Evolutionary conservation across 2,797 vertebrate species (phyloP), one percentile per base, ranked within the genome.

Genomic region (Molossus alvarezi): DNA sequence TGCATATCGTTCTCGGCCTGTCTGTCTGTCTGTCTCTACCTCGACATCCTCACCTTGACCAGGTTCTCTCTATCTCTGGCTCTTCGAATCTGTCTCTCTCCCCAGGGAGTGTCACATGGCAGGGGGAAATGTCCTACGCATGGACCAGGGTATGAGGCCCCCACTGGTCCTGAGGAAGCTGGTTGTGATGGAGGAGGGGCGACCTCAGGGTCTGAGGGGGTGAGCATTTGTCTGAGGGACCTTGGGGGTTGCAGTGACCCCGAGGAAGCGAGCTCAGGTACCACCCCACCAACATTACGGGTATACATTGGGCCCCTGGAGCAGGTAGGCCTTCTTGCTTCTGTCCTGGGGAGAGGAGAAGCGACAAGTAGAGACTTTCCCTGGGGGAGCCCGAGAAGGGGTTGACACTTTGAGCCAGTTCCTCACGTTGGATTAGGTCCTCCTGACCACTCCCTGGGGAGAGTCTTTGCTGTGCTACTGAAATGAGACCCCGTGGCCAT

Each of bases 1-100:
- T 27, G 1, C 14, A 0, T 25, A 0, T 45, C 12, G 33, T 33
- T 33, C 33, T 33, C 10, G 9, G 3, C 71, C 27, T 41, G 15
- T 17, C 21, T 76, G 69, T 17, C 21, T 76, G 72, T 53, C 14
- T 25, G 5, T 57, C 25, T 94, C 62, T 37, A 21, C n/a, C 64
- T 77, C 83, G 45, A 6, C 6, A 6, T 41, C 41, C 53, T 41
- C 79, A 5, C 51, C 57, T 37, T 33, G 15, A 23, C n/a, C 37
- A 33, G n/a, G 3, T 55, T 57, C 11, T 55, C n/a, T 55, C 48
- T 71, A 0, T 77, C 67, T 55, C 62, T 53, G 20, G 33, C 27
- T 60, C 65, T 76, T 62, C 57, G 11, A 27, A 3, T 29, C 88
- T 80, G 3, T 79, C 33, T 75, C 45, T 83, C 41, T 94, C 13